A percentile compares a stretch with the other conserved stretches of the same genome.
Evolutionary conservation across 2,113 vertebrate species (phyloP).

Genomic region (Bucco capensis): DNA sequence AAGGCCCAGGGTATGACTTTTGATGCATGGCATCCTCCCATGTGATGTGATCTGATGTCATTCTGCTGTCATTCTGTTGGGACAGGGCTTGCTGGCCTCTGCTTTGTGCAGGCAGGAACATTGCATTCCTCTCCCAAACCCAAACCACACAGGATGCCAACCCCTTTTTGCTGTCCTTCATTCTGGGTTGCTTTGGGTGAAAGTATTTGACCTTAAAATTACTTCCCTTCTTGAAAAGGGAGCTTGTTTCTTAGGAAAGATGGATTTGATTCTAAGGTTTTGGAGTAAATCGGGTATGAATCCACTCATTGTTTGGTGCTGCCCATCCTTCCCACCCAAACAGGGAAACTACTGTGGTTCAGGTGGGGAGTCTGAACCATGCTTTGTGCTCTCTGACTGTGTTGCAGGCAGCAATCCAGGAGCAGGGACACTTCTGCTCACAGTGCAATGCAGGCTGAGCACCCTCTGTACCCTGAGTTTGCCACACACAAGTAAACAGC

Average conservation of each 20-base stretch:
- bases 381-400: background rate
- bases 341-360: background rate
- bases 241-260: conserved; percentile 9
- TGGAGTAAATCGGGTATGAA: conserved; percentile 16
- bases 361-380: background rate
- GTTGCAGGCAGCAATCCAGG: background rate
- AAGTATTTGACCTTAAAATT: conserved; percentile 37
- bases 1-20: conserved; percentile 30
- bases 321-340: background rate
- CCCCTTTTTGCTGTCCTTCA: background rate
- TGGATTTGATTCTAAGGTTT: background rate
- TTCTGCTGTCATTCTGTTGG: background rate
- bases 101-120: background rate
- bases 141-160: conserved; percentile 7
- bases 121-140: background rate
- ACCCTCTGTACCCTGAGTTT: background rate
- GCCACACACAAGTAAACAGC: conserved; percentile 10
- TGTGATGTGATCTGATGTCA: conserved; percentile 24
- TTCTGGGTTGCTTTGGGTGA: background rate
- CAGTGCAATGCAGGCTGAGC: background rate
- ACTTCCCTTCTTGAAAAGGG: background rate
- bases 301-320: background rate
- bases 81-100: background rate
- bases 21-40: background rate
- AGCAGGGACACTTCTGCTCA: background rate